These are phyloP conservation scores for Nebria salina DNA, from an alignment of 2,888 invertebrate genomes.

Conservation along the genomic window DNA sequence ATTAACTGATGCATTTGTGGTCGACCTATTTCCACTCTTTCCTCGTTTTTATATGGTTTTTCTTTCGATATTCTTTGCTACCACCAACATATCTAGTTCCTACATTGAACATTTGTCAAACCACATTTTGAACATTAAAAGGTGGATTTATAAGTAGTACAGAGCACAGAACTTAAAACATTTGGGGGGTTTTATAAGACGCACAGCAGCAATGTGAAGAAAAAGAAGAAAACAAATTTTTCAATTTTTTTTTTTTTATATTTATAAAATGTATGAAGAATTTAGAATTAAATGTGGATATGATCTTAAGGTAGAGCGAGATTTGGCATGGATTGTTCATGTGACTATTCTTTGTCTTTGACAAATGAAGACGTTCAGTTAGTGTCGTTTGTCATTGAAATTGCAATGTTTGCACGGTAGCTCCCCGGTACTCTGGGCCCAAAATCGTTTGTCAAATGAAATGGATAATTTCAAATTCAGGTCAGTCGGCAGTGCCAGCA, in stretches of 20 bases:
- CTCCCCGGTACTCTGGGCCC: constrained; percentile 9
- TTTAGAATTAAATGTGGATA: neutral
- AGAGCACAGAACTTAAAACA: too few relatives aligned
- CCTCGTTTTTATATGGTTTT: neutral
- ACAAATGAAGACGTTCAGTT: constrained; percentile 38
- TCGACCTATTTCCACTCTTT: neutral
- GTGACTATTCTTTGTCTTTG: constrained; percentile 35
- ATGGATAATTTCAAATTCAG: constrained; percentile 35
- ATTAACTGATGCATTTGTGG: constrained; percentile 1
- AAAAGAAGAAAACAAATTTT: too few relatives aligned
- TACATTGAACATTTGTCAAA: too few relatives aligned
- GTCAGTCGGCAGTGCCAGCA: constrained; percentile 2
- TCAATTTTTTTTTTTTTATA: too few relatives aligned
- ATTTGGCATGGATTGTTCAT: constrained; percentile 10
- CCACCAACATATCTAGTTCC: neutral
- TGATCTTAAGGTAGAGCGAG: neutral
- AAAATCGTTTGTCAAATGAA: constrained; percentile 30
- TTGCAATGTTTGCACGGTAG: constrained; percentile 38
- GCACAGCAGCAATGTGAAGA: too few relatives aligned
- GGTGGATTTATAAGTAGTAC: too few relatives aligned
- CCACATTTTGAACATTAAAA: too few relatives aligned
- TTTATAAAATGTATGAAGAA: neutral
- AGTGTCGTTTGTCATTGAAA: constrained; percentile 38
- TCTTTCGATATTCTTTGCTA: neutral
- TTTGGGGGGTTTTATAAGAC: too few relatives aligned